A percentile compares a stretch with the other conserved stretches of the same genome.
Evolutionary conservation across 2,113 vertebrate genomes (phyloP).

Genomic region (Octodon degus): DNA sequence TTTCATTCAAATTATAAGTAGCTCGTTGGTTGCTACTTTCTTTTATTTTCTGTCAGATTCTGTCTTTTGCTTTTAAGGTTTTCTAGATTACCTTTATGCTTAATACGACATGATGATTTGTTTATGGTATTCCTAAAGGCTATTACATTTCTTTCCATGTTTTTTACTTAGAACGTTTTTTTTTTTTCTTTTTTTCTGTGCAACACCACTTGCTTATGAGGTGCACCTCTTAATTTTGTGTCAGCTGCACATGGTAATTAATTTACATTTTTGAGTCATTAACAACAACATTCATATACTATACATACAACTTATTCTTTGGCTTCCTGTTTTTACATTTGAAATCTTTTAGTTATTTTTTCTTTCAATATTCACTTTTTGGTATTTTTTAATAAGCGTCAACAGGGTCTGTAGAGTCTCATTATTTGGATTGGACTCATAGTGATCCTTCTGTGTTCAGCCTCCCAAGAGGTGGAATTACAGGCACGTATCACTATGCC

Average conservation of each 20-base stretch:
- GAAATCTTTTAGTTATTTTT: not conserved
- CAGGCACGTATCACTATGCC: too few species aligned
- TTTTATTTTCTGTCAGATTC: not conserved
- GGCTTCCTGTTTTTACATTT: conserved; percentile 22
- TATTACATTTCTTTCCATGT: not conserved
- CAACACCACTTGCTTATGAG: not conserved
- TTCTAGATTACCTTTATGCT: conserved; percentile 4
- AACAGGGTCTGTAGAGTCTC: too few species aligned
- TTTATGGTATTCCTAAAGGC: not conserved
- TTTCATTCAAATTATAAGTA: not conserved
- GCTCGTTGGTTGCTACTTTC: not conserved
- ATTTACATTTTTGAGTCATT: conserved; percentile 61
- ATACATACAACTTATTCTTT: conserved; percentile 31
- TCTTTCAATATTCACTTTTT: not conserved
- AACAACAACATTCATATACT: conserved; percentile 41
- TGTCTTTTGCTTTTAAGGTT: not conserved
- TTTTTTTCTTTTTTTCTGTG: conserved; percentile 33
- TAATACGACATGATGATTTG: not conserved
- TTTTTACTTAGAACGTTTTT: conserved; percentile 23
- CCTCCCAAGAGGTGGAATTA: too few species aligned
- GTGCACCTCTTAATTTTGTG: conserved; percentile 33
- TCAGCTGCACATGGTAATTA: conserved; percentile 6
- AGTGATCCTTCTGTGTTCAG: too few species aligned
- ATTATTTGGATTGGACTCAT: too few species aligned
- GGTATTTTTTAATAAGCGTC: too few species aligned